Conservation (phyloP, 2,888 invertebrate species). For the Limnephilus marmoratus region DNA sequence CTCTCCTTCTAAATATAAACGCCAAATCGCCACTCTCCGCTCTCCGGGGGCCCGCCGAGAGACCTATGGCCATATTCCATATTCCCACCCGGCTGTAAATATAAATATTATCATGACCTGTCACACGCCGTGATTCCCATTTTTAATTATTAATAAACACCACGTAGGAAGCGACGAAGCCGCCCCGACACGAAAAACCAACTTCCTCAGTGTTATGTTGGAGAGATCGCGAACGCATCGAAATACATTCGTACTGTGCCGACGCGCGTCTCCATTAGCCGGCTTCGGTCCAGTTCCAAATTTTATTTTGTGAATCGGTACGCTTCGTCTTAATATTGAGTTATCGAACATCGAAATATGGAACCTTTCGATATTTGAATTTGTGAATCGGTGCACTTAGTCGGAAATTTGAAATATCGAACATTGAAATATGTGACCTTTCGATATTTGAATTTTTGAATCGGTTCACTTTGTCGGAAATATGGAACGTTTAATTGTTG, state of each 20-base stretch:
- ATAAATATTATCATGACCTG: constrained; percentile 46
- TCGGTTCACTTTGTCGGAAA: not conserved
- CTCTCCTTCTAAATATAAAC: constrained; percentile 27
- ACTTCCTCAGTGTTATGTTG: not conserved
- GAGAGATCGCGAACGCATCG: not conserved
- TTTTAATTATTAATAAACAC: constrained; percentile 69
- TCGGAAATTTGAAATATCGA: not conserved
- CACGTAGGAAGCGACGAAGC: not conserved
- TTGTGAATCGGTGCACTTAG: not conserved
- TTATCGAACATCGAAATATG: not conserved
- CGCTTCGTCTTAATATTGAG: not conserved
- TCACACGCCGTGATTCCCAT: constrained; percentile 42
- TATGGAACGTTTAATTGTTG: not conserved
- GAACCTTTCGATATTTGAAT: not conserved
- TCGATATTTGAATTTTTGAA: not conserved
- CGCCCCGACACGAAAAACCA: not conserved
- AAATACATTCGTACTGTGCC: not conserved
- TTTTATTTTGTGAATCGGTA: not conserved
- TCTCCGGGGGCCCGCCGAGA: constrained; percentile 1
- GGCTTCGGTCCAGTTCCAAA: not conserved
- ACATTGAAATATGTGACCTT: not conserved
- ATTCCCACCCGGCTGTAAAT: not conserved
- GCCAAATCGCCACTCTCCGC: constrained; percentile 24
- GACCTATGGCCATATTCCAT: not conserved
- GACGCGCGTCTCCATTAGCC: not conserved